Base-by-base conservation (phyloP, 2,888 invertebrate species). In the Noctua comes region DNA sequence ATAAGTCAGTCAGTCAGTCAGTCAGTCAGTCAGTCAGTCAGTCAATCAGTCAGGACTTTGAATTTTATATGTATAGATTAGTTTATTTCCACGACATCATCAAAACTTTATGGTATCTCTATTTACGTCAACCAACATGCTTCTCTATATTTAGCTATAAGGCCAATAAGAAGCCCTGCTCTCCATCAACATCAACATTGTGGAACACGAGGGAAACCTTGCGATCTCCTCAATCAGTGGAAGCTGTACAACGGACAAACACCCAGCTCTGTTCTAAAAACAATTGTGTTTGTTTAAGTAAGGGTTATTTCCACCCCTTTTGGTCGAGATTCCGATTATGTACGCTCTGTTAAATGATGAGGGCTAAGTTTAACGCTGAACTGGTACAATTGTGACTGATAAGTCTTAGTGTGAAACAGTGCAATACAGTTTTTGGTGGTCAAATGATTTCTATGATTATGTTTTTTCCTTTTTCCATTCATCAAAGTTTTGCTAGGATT, bases 231-330 rank as follows among this genome's bases (percentile, higher is more conserved):
- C 84, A 88, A 88, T 88, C 76, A 88, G 31, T 51, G 81, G 88
- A 88, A 88, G 86, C 88, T 84, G 80, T 75, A 86, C 46, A 79
- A 82, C 68, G 54, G 72, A 79, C 80, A 81, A 86, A 86, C 85
- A 86, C 51, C 24, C 62, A 51, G 65, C 69, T 66, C 76, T 64
- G 69, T 57, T 83, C 70, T 54, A 73, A 85, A 86, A 86, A 87
- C 81, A 87, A 80, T 66, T 75, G 69, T 87, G 65, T 85, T 86
- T 87, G 65, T 82, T 77, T 80, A 80, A 73, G 73, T 66, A 43
- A 59, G 59, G 85, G 79, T 66, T 6, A 70, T 76, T 13, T 65
- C 8, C 43, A 73, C 36, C 68, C 84, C 77, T 65, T 48, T 48
- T 70, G 3, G 40, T 24, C n/a, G 46, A 16, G 43, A 36, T 51